These are phyloP conservation scores for Delphinapterus leucas DNA, from an alignment of 2,113 vertebrate genomes.

Conservation along the genomic window DNA sequence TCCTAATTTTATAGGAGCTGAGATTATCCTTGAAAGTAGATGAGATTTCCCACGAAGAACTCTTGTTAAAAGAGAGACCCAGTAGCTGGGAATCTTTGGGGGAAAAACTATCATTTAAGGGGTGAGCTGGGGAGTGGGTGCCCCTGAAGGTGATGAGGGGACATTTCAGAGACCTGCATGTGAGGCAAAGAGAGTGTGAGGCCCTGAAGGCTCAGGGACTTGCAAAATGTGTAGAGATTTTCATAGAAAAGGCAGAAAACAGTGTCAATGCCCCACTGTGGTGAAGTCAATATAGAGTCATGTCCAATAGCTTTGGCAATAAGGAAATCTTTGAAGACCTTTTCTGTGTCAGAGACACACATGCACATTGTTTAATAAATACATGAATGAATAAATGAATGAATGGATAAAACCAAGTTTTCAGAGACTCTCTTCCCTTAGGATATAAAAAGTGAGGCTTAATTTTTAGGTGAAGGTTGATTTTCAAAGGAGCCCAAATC, in stretches of 20 bases:
- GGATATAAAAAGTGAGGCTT: not conserved
- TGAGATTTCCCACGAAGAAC: not conserved
- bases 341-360: not conserved
- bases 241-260: not conserved
- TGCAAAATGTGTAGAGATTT: not conserved
- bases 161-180: not conserved
- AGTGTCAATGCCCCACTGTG: not conserved
- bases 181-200: not conserved
- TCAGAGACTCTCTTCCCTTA: not conserved
- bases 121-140: not conserved
- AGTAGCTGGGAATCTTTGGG: not conserved
- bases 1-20: not conserved
- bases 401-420: not conserved
- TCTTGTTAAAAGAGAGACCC: not conserved
- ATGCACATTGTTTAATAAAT: not conserved
- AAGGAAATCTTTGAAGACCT: not conserved
- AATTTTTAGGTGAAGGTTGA: not conserved
- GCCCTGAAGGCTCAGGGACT: not conserved
- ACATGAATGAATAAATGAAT: not conserved
- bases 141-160: not conserved
- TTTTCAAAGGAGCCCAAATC: not conserved
- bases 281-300: not conserved
- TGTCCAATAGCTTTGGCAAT: not conserved
- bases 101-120: not conserved
- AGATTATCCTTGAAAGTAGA: not conserved